These are phyloP conservation scores for Pseudonaja textilis DNA, from an alignment of 2,113 vertebrate genomes.

Conservation along the genomic window DNA sequence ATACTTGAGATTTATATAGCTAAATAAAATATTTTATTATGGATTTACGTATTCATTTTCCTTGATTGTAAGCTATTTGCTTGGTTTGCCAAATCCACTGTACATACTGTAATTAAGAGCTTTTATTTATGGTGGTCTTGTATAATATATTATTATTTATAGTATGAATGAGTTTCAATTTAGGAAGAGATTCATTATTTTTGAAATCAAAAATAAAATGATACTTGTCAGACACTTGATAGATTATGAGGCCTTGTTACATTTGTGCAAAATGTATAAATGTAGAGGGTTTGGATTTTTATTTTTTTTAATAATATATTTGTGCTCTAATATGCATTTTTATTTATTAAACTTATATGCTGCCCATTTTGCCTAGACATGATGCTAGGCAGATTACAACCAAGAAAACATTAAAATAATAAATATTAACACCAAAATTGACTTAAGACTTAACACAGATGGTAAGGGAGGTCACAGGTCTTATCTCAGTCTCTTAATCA, in stretches of 20 bases:
- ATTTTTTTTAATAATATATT: neutral
- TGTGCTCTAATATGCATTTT: neutral
- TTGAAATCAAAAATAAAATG: neutral
- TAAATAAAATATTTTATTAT: neutral
- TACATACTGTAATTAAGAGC: slow-evolving; percentile 7
- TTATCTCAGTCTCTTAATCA: neutral
- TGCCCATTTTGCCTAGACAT: no score
- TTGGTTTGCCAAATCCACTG: neutral
- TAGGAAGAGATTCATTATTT: neutral
- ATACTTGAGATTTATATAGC: neutral
- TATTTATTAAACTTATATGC: no score
- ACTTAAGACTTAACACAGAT: no score
- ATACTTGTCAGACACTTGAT: neutral
- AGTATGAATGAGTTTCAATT: neutral
- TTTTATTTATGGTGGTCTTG: neutral
- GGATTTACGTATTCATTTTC: rapidly evolving
- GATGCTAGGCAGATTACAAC: no score
- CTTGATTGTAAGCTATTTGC: neutral
- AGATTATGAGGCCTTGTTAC: neutral
- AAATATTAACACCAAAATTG: no score
- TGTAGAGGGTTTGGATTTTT: neutral
- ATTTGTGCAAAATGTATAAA: neutral
- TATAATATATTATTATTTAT: neutral
- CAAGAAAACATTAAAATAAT: no score
- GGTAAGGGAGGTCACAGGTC: neutral